Evolutionary conservation across 2,797 vertebrate species (phyloP).

Genomic region (Apogon talboti): DNA sequence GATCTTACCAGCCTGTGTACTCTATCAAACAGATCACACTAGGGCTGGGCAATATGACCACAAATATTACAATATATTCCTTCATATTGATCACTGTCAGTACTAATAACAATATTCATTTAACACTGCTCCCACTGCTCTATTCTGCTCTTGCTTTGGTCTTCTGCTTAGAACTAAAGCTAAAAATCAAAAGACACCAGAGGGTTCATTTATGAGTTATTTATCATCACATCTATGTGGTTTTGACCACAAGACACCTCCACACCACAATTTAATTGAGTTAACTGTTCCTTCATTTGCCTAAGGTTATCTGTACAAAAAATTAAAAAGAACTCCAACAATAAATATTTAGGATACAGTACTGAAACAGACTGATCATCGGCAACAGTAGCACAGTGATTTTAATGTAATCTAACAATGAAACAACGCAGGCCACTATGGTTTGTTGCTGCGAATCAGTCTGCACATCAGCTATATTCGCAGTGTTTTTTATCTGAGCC

Average conservation of each 20-base stretch:
- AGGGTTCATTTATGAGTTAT: constrained; percentile 11
- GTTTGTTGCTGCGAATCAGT: constrained; percentile 14
- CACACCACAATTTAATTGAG: background rate
- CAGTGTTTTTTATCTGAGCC: constrained; percentile 52
- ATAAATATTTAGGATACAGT: background rate
- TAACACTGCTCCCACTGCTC: constrained; percentile 30
- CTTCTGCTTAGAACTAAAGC: constrained; percentile 33
- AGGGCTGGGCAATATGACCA: constrained; percentile 64
- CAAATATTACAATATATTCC: constrained; percentile 71
- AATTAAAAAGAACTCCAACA: background rate
- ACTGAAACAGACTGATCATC: no score
- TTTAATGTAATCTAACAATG: constrained; percentile 1
- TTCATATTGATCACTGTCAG: constrained; percentile 70
- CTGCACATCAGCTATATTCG: constrained; percentile 9
- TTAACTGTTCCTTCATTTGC: background rate
- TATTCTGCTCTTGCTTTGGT: constrained; percentile 15
- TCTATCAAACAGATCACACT: constrained; percentile 72
- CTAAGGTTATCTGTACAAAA: background rate
- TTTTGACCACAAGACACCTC: constrained; percentile 15
- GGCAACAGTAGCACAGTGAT: background rate
- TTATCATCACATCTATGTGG: constrained; percentile 32
- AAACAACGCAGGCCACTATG: background rate
- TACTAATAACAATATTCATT: constrained; percentile 44
- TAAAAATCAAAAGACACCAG: constrained; percentile 25
- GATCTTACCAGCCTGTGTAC: constrained; percentile 66